phyloP scores from a whole-genome alignment of 2,113 vertebrate genomes.

The Neotoma lepida region DNA sequence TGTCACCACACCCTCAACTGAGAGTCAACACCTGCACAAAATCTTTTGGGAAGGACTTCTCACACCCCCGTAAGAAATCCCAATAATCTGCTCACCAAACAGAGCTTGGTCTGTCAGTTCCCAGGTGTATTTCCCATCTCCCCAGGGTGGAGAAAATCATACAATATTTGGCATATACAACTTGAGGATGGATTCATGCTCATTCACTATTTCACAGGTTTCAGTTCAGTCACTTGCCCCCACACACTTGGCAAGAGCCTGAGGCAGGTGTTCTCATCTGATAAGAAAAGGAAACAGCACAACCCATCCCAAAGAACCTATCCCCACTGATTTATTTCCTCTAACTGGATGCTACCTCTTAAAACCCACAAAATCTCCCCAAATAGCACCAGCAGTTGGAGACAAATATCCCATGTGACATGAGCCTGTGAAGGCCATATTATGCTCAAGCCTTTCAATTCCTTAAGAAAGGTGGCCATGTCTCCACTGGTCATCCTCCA shows the following conservation, averaged over 20 bases:
- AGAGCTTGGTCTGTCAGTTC: not conserved
- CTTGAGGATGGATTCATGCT: not conserved
- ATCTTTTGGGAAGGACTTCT: not conserved
- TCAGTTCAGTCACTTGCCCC: too few relatives aligned
- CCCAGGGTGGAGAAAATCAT: not conserved
- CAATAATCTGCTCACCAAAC: not conserved
- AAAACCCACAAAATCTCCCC: not conserved
- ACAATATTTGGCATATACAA: not conserved
- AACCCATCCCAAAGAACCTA: too few relatives aligned
- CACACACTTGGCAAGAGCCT: not conserved
- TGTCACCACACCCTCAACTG: not conserved
- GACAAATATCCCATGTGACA: too few relatives aligned
- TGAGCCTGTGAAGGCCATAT: not conserved
- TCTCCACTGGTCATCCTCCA: not conserved
- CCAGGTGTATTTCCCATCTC: not conserved
- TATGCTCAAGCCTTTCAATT: not conserved
- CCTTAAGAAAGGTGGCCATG: not conserved
- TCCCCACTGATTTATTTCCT: not conserved
- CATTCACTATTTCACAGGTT: not conserved
- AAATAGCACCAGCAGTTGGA: not conserved
- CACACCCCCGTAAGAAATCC: not conserved
- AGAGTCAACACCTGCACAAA: not conserved
- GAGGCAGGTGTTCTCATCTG: not conserved
- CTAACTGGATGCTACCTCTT: not conserved
- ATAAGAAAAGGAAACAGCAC: not conserved